A percentile compares a stretch with the other conserved stretches of the same genome.
Conservation (phyloP, 1,140 invertebrate genomes). For the Marisa cornuarietis region DNA sequence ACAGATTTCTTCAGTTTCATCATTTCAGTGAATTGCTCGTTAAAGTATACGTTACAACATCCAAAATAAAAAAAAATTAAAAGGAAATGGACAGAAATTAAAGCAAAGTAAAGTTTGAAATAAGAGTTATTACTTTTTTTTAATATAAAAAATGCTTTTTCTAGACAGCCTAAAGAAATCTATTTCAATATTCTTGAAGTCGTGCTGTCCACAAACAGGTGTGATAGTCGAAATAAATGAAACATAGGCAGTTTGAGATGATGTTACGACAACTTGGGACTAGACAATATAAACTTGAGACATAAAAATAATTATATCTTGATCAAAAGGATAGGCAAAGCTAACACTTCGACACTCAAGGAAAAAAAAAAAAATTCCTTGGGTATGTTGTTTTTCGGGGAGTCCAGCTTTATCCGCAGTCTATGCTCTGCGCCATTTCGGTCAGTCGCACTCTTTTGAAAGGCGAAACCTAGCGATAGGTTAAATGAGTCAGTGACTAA, state of each 20-base stretch:
- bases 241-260: neutral
- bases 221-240: neutral
- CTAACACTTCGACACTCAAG: too few relatives aligned
- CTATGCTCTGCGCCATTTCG: neutral
- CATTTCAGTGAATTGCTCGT: neutral
- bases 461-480: neutral
- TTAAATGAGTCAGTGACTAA: neutral
- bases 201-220: neutral
- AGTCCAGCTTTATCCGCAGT: neutral
- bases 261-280: neutral
- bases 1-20: neutral
- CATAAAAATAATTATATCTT: slow-evolving; percentile 1
- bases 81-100: neutral
- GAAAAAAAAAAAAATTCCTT: neutral
- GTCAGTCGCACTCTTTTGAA: neutral
- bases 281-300: neutral
- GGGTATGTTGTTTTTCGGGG: neutral
- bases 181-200: neutral
- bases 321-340: slow-evolving; percentile 1
- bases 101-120: neutral
- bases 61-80: slow-evolving; percentile 13
- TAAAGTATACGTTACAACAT: slow-evolving; percentile 16
- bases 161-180: neutral
- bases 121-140: neutral
- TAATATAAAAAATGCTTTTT: neutral